Conservation (phyloP, 64 coral and sea anemone species). For the Catalaphyllia jardinei region DNA sequence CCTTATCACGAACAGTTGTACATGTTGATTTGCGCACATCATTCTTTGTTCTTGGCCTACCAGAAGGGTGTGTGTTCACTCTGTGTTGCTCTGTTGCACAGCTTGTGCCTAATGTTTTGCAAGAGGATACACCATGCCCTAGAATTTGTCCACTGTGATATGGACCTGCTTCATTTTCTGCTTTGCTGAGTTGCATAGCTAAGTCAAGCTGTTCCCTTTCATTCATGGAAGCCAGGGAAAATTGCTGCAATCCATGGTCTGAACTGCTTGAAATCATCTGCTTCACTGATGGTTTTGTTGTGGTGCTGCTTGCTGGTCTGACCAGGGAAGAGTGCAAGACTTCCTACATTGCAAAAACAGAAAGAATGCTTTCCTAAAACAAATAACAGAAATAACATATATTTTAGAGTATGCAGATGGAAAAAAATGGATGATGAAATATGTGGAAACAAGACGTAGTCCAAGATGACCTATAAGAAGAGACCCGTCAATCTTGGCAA, state of each 20-base stretch:
- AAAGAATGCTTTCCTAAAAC: not conserved
- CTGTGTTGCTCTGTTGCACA: not conserved
- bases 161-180: not conserved
- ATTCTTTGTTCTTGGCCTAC: not conserved
- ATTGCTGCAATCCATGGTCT: not conserved
- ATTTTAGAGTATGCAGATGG: too few relatives aligned
- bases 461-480: too few relatives aligned
- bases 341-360: not conserved
- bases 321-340: not conserved
- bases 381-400: too few relatives aligned
- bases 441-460: too few relatives aligned
- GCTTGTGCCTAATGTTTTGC: not conserved
- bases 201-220: constrained; percentile 13
- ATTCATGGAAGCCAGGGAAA: not conserved
- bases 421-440: too few relatives aligned
- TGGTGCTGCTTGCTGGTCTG: not conserved
- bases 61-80: not conserved
- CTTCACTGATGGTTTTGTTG: not conserved
- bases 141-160: not conserved
- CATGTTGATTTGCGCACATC: not conserved
- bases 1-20: not conserved
- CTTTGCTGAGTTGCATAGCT: constrained; percentile 28
- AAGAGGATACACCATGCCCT: not conserved
- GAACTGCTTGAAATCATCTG: not conserved
- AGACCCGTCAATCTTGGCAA: too few relatives aligned